phyloP scores from a whole-genome alignment of 2,113 vertebrate genomes.

The Takifugu flavidus region DNA sequence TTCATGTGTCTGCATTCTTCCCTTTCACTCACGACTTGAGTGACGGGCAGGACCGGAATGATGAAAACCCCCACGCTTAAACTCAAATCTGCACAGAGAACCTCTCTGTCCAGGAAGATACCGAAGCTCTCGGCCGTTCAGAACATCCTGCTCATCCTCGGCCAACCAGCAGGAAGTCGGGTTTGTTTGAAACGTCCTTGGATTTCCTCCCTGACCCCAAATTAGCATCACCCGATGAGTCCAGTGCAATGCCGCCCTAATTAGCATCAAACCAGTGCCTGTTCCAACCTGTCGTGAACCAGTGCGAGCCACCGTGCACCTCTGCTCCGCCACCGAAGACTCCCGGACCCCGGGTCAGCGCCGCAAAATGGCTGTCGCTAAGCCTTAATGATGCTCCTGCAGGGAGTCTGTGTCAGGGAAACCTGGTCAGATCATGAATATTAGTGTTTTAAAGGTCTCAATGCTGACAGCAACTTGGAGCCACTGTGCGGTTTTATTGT shows the following conservation, averaged over 20 bases:
- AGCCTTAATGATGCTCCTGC: constrained; percentile 23
- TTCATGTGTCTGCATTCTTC: constrained; percentile 42
- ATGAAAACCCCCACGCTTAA: constrained; percentile 6
- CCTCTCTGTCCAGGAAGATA: constrained; percentile 11
- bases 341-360: constrained; percentile 26
- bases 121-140: constrained; percentile 10
- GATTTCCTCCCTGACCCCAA: constrained; percentile 58
- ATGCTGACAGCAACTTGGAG: too few relatives aligned
- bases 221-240: constrained; percentile 49
- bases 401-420: too few relatives aligned
- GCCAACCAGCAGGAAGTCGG: constrained; percentile 40
- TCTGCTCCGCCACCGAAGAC: constrained; percentile 45
- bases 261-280: constrained; percentile 58
- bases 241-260: constrained; percentile 43
- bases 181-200: constrained; percentile 61
- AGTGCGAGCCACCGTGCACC: constrained; percentile 26
- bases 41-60: constrained; percentile 11
- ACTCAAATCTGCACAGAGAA: background rate
- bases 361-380: constrained; percentile 44
- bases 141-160: constrained; percentile 25
- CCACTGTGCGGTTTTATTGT: too few relatives aligned
- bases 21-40: constrained; percentile 34
- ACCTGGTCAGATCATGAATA: too few relatives aligned
- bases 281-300: constrained; percentile 28
- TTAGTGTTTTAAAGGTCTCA: too few relatives aligned